phyloP scores from a whole-genome alignment of 2,888 invertebrate species.

The Tholera decimalis region DNA sequence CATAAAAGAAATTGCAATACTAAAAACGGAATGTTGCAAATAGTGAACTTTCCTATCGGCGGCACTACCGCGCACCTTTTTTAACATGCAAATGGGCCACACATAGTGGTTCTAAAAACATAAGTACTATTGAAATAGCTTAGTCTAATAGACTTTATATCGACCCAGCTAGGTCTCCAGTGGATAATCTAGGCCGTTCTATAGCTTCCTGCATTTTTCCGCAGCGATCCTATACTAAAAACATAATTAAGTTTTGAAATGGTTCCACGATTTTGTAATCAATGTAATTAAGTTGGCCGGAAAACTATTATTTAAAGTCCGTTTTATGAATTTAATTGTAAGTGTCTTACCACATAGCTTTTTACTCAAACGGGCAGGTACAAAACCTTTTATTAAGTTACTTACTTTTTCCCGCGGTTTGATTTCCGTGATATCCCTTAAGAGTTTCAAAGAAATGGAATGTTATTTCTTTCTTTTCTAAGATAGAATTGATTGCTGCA shows the following conservation, averaged over 20 bases:
- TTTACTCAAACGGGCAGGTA: background rate
- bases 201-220: constrained; percentile 47
- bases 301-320: background rate
- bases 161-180: constrained; percentile 23
- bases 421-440: background rate
- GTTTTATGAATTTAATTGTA: constrained; percentile 2
- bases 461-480: too few relatives aligned
- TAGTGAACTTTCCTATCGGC: constrained; percentile 8
- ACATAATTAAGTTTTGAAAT: constrained; percentile 17
- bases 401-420: too few relatives aligned
- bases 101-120: constrained; percentile 49
- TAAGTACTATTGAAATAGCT: constrained; percentile 50
- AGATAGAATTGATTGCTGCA: too few relatives aligned
- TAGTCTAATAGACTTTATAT: constrained; percentile 33
- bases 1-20: background rate
- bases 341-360: background rate
- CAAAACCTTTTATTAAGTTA: background rate
- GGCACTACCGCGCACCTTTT: constrained; percentile 21
- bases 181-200: constrained; percentile 35
- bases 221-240: background rate
- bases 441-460: too few relatives aligned
- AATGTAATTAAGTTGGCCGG: background rate
- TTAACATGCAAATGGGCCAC: constrained; percentile 60
- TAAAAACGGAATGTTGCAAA: background rate
- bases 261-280: constrained; percentile 4